Percentiles rank a stretch among this genome's conserved stretches.
Evolutionary conservation across 2,888 invertebrate species (phyloP).

Genomic region (Actias luna): DNA sequence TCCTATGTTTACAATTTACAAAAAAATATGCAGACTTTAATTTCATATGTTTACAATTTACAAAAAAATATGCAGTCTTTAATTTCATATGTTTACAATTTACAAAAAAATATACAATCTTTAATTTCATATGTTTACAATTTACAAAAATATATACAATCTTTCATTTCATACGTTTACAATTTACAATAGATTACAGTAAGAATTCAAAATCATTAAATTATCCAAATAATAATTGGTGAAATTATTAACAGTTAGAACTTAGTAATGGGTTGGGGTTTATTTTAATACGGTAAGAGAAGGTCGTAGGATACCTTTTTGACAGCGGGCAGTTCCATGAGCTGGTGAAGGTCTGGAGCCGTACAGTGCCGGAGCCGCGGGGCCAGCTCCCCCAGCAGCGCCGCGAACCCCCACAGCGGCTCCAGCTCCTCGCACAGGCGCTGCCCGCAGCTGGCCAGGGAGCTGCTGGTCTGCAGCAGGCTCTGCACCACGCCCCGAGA

Average conservation of each 20-base stretch:
- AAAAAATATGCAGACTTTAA: background rate
- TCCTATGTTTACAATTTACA: background rate
- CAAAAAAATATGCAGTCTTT: no score
- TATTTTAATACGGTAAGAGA: no score
- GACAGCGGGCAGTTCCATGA: constrained; percentile 94
- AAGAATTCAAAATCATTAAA: no score
- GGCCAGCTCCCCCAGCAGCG: constrained; percentile 88
- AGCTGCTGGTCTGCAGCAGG: constrained; percentile 74
- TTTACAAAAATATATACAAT: no score
- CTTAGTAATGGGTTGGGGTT: no score
- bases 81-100: no score
- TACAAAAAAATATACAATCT: no score
- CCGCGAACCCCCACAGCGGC: constrained; percentile 91
- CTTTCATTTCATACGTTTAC: no score
- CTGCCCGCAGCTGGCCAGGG: constrained; percentile 86
- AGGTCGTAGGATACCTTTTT: constrained; percentile 77
- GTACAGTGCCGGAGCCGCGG: constrained; percentile 91
- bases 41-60: background rate
- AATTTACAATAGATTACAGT: no score
- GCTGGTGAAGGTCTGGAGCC: constrained; percentile 87
- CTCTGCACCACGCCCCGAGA: constrained; percentile 91
- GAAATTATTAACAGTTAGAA: no score
- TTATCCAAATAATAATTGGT: no score
- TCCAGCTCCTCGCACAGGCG: constrained; percentile 88
- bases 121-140: no score